These are phyloP conservation scores for Mamestra brassicae DNA, from an alignment of 2,888 invertebrate species.

Conservation along the genomic window DNA sequence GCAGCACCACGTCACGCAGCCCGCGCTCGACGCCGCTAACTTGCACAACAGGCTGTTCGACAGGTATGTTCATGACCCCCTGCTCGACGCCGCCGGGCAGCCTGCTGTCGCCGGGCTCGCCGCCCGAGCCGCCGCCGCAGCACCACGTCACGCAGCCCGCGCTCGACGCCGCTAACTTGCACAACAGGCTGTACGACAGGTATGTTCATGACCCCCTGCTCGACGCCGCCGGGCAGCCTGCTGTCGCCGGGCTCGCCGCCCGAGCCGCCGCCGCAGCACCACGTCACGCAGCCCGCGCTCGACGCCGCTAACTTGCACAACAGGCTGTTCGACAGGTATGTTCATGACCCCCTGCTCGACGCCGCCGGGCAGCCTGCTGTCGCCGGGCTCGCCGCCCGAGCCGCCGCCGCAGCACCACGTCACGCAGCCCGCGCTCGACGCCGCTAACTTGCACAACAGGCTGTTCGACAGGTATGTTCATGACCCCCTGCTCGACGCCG, in stretches of 20 bases:
- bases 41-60: conserved; percentile 83
- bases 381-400: conserved; percentile 76
- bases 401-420: conserved; percentile 63
- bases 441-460: conserved; percentile 77
- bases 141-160: conserved; percentile 59
- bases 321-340: conserved; percentile 81
- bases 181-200: conserved; percentile 83
- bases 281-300: conserved; percentile 65
- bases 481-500: too few species aligned
- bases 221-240: conserved; percentile 96
- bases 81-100: conserved; percentile 97
- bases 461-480: conserved; percentile 80
- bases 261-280: conserved; percentile 65
- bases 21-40: conserved; percentile 75
- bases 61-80: conserved; percentile 93
- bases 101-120: conserved; percentile 91
- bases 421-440: conserved; percentile 71
- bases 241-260: conserved; percentile 91
- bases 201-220: conserved; percentile 95
- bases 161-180: conserved; percentile 77
- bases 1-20: conserved; percentile 52
- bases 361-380: too few species aligned
- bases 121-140: conserved; percentile 75
- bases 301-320: conserved; percentile 79
- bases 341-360: not conserved